These are phyloP conservation scores for Axea sp. DNA, from an alignment of 2,888 invertebrate genomes.

Conservation along the genomic window DNA sequence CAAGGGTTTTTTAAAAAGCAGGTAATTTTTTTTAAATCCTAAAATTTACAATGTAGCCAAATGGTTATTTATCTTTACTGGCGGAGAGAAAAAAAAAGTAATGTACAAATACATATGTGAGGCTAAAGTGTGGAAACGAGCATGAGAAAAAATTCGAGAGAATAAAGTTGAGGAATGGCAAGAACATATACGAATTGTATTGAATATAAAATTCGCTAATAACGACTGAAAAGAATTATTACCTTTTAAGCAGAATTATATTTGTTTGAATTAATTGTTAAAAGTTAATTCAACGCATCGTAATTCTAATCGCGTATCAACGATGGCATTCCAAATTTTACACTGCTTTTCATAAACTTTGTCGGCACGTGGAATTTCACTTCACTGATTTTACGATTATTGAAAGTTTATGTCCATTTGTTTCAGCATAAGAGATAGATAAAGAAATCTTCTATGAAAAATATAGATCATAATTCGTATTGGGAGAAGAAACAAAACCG, in stretches of 20 bases:
- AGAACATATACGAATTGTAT: constrained; percentile 13
- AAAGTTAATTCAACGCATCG: background rate
- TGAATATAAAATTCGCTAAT: constrained; percentile 16
- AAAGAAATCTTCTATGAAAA: constrained; percentile 23
- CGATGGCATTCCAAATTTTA: background rate
- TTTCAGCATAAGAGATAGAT: constrained; percentile 24
- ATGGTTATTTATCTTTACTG: too few species aligned
- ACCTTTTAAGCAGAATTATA: constrained; percentile 8
- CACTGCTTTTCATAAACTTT: background rate
- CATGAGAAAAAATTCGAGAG: constrained; percentile 32
- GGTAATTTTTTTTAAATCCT: too few species aligned
- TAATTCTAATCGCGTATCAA: background rate
- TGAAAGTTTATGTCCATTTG: constrained; percentile 31
- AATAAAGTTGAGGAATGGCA: constrained; percentile 27
- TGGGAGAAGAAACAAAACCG: constrained; percentile 10
- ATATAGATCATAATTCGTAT: constrained; percentile 15
- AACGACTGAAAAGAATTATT: constrained; percentile 13
- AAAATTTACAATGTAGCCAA: too few species aligned
- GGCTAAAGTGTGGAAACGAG: constrained; percentile 37
- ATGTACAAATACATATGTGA: constrained; percentile 36
- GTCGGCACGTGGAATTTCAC: constrained; percentile 20
- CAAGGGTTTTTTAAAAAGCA: too few species aligned
- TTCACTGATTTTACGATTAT: constrained; percentile 12
- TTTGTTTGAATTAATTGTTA: background rate
- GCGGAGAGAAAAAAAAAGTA: constrained; percentile 22